Percentiles rank a stretch among this genome's conserved stretches.
These are phyloP conservation scores for Aethes cnicana DNA, from an alignment of 2,888 invertebrate genomes.

Conservation along the genomic window DNA sequence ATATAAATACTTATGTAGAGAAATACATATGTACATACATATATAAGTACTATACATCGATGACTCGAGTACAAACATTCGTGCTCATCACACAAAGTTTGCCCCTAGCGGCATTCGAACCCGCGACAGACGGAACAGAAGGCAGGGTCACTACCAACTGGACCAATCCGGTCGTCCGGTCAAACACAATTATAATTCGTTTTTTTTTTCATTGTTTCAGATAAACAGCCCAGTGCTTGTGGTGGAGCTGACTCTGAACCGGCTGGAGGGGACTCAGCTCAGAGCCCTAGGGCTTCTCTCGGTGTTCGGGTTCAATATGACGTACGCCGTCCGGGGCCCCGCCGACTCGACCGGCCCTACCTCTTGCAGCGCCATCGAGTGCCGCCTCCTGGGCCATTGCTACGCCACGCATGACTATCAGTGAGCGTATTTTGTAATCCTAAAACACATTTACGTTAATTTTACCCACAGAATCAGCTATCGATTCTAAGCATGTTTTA, in stretches of 20 bases:
- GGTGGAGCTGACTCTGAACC: conserved; percentile 87
- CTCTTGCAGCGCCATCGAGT: conserved; percentile 90
- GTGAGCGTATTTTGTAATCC: conserved; percentile 79
- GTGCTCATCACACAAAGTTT: no score
- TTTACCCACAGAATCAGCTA: no score
- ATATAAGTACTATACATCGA: no score
- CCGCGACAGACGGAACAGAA: no score
- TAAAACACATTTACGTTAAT: neutral
- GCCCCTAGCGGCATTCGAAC: no score
- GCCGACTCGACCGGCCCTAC: conserved; percentile 75
- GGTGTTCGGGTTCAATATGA: conserved; percentile 96
- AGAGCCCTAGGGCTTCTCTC: conserved; percentile 91
- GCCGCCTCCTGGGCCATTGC: conserved; percentile 93
- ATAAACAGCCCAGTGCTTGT: conserved; percentile 88
- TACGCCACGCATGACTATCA: conserved; percentile 86
- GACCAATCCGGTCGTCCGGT: no score
- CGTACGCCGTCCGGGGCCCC: conserved; percentile 87
- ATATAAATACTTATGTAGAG: no score
- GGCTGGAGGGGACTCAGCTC: conserved; percentile 90
- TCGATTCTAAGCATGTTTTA: no score
- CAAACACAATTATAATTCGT: no score
- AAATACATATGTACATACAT: no score
- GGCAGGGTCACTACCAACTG: no score
- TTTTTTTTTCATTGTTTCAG: conserved; percentile 51
- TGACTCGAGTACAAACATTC: no score